Evolutionary conservation across 2,113 vertebrate species (phyloP), one percentile per base, ranked within the genome.

Genomic region (Rousettus leschenaultii): DNA sequence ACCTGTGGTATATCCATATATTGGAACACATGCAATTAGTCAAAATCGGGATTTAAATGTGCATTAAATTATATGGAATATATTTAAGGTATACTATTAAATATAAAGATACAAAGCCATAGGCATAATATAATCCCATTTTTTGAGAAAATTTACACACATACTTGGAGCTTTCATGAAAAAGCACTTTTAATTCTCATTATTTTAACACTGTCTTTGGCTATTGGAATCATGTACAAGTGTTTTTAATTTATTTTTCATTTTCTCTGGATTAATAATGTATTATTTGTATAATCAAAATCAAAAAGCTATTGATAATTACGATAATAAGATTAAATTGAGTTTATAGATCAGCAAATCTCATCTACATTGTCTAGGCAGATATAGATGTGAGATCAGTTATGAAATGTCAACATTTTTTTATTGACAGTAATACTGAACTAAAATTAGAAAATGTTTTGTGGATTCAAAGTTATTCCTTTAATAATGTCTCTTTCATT

Each of bases 331-430:
- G 53, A 82, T 80, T 73, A 77, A 61, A 80, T 66, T 85, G 86
- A 66, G 85, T 80, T 66, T 86, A 73, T 55, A 89, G 38, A 82
- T 82, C 12, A 59, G 12, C 61, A 96, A 59, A 86, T 68, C 83
- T 91, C 73, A 73, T 33, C 7, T 35, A 82, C 22, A 83, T 61
- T 59, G 38, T 63, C 48, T 66, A 43, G 63, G 48, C 38, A 87
- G 38, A 66, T 70, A 45, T 4, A 71, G 11, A 94, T 35, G 26
- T 61, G n/a, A 40, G 10, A 91, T 93, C 43, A n/a, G 53, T 88
- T 96, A 70, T 57, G 24, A 63, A 61, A 82, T 78, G 21, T 89
- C 59, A 77, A 71, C 73, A 85, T 95, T 95, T 78, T 87, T 66
- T 95, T 79, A 92, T 68, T 89, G 55, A 13, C 65, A 51, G 35